Evolutionary conservation across 2,888 invertebrate species (phyloP).

Genomic region (Temnothorax rugatulus): DNA sequence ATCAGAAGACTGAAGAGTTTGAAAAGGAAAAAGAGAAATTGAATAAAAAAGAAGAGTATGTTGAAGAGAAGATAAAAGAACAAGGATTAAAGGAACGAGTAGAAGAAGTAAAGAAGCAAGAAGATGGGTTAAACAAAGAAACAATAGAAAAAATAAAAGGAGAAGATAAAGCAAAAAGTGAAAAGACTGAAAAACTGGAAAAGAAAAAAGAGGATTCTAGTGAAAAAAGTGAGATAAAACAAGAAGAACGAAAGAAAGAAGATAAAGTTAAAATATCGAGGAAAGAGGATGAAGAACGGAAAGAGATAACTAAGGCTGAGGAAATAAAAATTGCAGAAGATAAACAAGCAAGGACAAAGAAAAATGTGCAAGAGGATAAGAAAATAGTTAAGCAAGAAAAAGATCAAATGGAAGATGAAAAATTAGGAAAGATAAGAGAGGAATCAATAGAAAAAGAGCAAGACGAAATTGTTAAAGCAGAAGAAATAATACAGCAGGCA

Average conservation of each 20-base stretch:
- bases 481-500: slow-evolving; percentile 48
- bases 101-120: slow-evolving; percentile 57
- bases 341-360: slow-evolving; percentile 48
- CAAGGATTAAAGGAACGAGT: slow-evolving; percentile 71
- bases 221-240: slow-evolving; percentile 69
- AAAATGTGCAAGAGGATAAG: slow-evolving; percentile 47
- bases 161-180: slow-evolving; percentile 71
- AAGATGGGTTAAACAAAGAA: slow-evolving; percentile 32
- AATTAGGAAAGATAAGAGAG: slow-evolving; percentile 78
- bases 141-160: slow-evolving; percentile 54
- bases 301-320: slow-evolving; percentile 49
- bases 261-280: slow-evolving; percentile 44
- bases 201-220: slow-evolving; percentile 66
- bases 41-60: slow-evolving; percentile 38
- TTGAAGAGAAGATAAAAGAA: slow-evolving; percentile 59
- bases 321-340: slow-evolving; percentile 59
- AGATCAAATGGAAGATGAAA: slow-evolving; percentile 58
- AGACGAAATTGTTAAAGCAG: slow-evolving; percentile 56
- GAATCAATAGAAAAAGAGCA: slow-evolving; percentile 56
- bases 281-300: slow-evolving; percentile 53
- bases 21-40: slow-evolving; percentile 37
- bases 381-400: slow-evolving; percentile 66
- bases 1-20: slow-evolving; percentile 72
- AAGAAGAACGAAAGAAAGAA: slow-evolving; percentile 58
- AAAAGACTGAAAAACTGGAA: slow-evolving; percentile 68